Evolutionary conservation across 2,797 vertebrate genomes (phyloP).

Genomic region (Oreochromis grahami): DNA sequence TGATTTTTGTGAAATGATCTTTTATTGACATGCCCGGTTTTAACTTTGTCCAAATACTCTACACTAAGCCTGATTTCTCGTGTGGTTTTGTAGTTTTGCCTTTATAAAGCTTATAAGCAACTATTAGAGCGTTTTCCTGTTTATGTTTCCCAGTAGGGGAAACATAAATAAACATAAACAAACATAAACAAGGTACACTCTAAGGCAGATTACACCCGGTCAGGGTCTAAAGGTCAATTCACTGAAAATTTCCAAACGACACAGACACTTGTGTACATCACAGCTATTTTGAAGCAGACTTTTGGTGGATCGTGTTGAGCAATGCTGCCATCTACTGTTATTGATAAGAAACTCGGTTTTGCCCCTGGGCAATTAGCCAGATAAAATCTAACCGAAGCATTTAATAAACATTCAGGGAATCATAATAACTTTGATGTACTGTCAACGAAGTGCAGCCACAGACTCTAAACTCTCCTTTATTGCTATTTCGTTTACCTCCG

Average conservation of each 20-base stretch:
- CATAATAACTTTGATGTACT: background rate
- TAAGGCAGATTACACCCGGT: background rate
- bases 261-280: background rate
- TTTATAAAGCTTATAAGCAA: background rate
- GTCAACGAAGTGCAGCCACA: background rate
- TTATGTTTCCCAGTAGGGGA: background rate
- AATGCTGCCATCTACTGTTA: slow-evolving; percentile 60
- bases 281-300: background rate
- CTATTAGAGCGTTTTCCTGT: background rate
- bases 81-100: background rate
- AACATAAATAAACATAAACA: no score
- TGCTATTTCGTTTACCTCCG: background rate
- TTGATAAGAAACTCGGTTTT: background rate
- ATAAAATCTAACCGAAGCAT: background rate
- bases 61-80: background rate
- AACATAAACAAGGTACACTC: no score
- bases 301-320: slow-evolving; percentile 10
- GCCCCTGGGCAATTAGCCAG: background rate
- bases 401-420: background rate
- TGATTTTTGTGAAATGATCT: background rate
- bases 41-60: background rate
- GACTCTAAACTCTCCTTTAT: background rate
- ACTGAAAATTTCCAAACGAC: background rate
- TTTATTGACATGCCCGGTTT: background rate
- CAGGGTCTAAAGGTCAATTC: background rate